phyloP scores from a whole-genome alignment of 1,140 invertebrate species.

The Formica exsecta region DNA sequence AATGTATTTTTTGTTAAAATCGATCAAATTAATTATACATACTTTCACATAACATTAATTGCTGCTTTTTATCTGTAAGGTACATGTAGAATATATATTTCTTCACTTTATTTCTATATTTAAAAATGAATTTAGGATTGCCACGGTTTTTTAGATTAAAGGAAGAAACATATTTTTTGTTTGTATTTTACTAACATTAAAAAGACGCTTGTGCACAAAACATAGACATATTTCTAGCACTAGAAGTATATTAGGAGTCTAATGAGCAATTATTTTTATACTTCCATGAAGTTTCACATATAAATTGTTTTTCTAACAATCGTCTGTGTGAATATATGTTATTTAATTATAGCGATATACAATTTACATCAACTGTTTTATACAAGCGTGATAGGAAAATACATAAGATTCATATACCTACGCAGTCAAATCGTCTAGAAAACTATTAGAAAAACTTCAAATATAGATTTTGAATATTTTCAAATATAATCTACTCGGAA shows the following conservation, averaged over 20 bases:
- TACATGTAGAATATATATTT: constrained; percentile 66
- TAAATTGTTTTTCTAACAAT: constrained; percentile 86
- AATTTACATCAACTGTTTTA: constrained; percentile 11
- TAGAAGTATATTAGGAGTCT: constrained; percentile 61
- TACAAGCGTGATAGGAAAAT: constrained; percentile 1
- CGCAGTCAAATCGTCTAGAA: not conserved
- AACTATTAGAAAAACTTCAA: not conserved
- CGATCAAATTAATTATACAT: constrained; percentile 20
- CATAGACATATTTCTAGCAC: constrained; percentile 58
- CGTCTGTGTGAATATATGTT: constrained; percentile 61
- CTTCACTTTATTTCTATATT: constrained; percentile 47
- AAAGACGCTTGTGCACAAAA: constrained; percentile 67
- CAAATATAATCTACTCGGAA: not conserved
- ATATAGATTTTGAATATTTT: not conserved
- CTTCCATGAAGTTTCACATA: constrained; percentile 57
- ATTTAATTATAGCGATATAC: constrained; percentile 3
- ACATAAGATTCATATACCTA: not conserved
- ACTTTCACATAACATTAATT: constrained; percentile 68
- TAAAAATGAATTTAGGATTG: not conserved
- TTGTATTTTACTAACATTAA: constrained; percentile 50
- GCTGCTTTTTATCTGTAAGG: constrained; percentile 36
- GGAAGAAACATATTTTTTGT: constrained; percentile 67
- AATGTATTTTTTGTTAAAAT: not conserved
- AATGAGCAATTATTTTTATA: constrained; percentile 41
- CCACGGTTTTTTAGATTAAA: not conserved